Percentiles rank a stretch among this genome's conserved stretches.
These are phyloP conservation scores for Odontamblyopus rebecca DNA, from an alignment of 2,797 vertebrate genomes.

Conservation along the genomic window DNA sequence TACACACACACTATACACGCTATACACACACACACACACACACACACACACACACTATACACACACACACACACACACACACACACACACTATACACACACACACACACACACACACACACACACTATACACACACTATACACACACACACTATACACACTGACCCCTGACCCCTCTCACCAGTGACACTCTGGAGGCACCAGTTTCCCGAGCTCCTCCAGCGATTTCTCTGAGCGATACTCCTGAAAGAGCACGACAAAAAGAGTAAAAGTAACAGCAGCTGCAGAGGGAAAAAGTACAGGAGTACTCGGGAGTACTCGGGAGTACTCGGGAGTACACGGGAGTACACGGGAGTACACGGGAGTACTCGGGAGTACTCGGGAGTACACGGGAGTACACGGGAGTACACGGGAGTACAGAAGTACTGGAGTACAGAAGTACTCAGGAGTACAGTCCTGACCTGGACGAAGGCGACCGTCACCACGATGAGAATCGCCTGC, in stretches of 20 bases:
- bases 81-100: no score
- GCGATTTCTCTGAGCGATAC: slow-evolving; percentile 97
- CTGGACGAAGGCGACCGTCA: slow-evolving; percentile 98
- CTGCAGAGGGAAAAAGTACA: neutral
- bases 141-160: no score
- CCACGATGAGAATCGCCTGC: slow-evolving; percentile 96
- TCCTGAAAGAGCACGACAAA: slow-evolving; percentile 73
- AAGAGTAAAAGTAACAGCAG: neutral
- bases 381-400: neutral
- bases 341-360: neutral
- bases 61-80: no score
- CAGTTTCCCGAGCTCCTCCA: slow-evolving; percentile 94
- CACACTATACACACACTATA: no score
- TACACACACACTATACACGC: no score
- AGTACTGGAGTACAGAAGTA: no score
- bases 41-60: no score
- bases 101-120: no score
- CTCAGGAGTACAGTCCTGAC: slow-evolving; percentile 68
- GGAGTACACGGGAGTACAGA: neutral
- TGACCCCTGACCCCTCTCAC: slow-evolving; percentile 61
- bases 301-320: neutral
- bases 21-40: no score
- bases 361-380: neutral
- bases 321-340: neutral
- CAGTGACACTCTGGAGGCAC: slow-evolving; percentile 97